Base-by-base conservation (phyloP, 2,113 vertebrate species). In the Paramisgurnus dabryanus region DNA sequence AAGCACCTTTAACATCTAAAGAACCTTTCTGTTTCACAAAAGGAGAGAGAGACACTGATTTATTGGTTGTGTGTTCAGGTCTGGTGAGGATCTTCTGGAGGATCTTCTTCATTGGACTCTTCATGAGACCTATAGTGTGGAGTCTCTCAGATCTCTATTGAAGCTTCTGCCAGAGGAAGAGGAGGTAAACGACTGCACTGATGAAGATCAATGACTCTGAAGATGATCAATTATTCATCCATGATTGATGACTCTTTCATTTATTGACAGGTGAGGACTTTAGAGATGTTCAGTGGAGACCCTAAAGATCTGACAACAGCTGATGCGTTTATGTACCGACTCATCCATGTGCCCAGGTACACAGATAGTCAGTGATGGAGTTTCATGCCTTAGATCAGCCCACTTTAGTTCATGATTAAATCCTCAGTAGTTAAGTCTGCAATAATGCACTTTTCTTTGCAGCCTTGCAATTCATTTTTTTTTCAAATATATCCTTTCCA, bases 281-380 rank as follows among this genome's bases (percentile, higher is more conserved):
- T 98, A 71, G 92, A 91, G 88, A 84, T 92, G 15, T 97, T 94
- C 88, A 87, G 71, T 60, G 96, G 94, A 0, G 94, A 97, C 69
- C 82, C 90, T 68, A 89, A 92, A 75, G 95, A 94, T 87, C 93
- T 98, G 84, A 92, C 95, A 39, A 89, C 95, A 90, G 94, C 94
- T 0, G 97, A 98, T 87, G 95, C 92, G 85, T 98, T 98, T 85
- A 89, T 98, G 88, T 90, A 94, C 87, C 89, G 87, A 82, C 90
- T 98, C 83, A 93, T 95, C 84, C 95, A 93, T 87, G 91, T 98
- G 87, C 95, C 96, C 92, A 97, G 96, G 97, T 98, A 94, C 95
- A 94, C 15, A 41, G 1, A 57, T 47, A 70, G 27, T 34, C 27
- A 34, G 27, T 34, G 27, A 34, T 34, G 27, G 27, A 34, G 27